Evolutionary conservation across 2,888 invertebrate genomes (phyloP).

Genomic region (Ligdia adustata): DNA sequence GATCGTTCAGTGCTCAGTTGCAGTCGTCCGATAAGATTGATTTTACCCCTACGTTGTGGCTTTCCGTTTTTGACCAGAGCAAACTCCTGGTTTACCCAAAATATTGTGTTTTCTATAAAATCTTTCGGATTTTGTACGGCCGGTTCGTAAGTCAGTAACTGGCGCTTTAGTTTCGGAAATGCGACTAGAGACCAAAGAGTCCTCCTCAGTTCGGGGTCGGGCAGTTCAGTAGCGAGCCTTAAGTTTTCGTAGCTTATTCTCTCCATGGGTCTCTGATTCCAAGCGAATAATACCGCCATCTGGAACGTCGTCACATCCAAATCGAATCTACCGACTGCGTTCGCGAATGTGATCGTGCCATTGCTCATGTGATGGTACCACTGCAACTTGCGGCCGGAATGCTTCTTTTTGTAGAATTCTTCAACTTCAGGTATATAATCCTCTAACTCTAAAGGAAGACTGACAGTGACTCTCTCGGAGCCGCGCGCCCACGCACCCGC

Average conservation of each 20-base stretch:
- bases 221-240: slow-evolving; percentile 97
- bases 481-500: slow-evolving; percentile 99
- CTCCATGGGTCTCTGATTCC: slow-evolving; percentile 98
- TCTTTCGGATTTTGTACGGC: slow-evolving; percentile 95
- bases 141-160: slow-evolving; percentile 93
- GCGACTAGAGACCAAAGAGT: slow-evolving; percentile 98
- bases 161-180: slow-evolving; percentile 97
- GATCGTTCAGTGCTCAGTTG: slow-evolving; percentile 97
- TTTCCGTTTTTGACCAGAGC: slow-evolving; percentile 97
- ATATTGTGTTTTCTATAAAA: slow-evolving; percentile 95
- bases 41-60: slow-evolving; percentile 96
- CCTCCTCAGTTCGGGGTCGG: slow-evolving; percentile 96
- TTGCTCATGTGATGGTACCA: slow-evolving; percentile 99
- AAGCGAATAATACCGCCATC: slow-evolving; percentile 99
- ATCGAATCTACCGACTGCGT: slow-evolving; percentile 96
- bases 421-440: slow-evolving; percentile 99
- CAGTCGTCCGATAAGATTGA: slow-evolving; percentile 97
- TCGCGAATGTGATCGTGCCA: slow-evolving; percentile 98
- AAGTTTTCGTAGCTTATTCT: slow-evolving; percentile 98
- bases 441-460: slow-evolving; percentile 98
- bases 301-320: slow-evolving; percentile 99
- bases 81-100: slow-evolving; percentile 99
- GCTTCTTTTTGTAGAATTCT: slow-evolving; percentile 98
- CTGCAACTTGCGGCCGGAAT: slow-evolving; percentile 98
- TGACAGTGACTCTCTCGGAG: slow-evolving; percentile 97